A percentile compares a stretch with the other conserved stretches of the same genome.
Evolutionary conservation across 2,113 vertebrate genomes (phyloP).

Genomic region (Synodontis membranacea): DNA sequence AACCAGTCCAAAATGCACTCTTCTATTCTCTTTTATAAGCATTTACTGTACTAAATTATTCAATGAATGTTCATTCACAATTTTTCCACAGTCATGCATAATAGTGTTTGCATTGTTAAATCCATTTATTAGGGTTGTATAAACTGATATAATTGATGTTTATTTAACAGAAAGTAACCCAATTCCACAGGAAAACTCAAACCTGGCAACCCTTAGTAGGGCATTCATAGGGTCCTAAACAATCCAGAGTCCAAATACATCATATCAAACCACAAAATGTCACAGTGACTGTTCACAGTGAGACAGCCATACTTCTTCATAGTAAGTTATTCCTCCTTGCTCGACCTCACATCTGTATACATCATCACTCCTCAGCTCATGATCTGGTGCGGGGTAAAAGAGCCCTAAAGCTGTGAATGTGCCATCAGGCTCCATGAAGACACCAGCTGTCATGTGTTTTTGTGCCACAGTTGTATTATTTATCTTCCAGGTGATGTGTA

Average conservation of each 20-base stretch:
- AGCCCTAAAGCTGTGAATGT: constrained; percentile 40
- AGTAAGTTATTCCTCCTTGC: constrained; percentile 24
- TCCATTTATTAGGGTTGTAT: neutral
- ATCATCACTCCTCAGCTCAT: constrained; percentile 31
- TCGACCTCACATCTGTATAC: constrained; percentile 49
- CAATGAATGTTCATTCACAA: neutral
- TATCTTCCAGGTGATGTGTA: constrained; percentile 52
- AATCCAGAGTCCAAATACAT: neutral
- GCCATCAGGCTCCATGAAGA: constrained; percentile 35
- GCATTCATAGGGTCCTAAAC: neutral
- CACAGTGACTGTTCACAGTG: constrained; percentile 17
- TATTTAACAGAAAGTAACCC: neutral
- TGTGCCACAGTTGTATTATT: constrained; percentile 16
- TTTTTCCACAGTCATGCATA: neutral
- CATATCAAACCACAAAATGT: neutral
- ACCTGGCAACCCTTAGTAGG: neutral
- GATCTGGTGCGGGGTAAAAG: constrained; percentile 34
- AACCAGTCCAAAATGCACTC: neutral
- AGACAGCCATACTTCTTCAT: constrained; percentile 14
- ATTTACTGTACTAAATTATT: neutral
- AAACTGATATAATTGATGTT: neutral
- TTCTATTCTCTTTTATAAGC: neutral
- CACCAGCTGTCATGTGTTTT: neutral
- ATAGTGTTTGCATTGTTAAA: neutral
- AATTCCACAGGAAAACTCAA: neutral